Evolutionary conservation across 2,113 vertebrate genomes (phyloP), one percentile per base, ranked within the genome.

Genomic region (Barbus barbus): DNA sequence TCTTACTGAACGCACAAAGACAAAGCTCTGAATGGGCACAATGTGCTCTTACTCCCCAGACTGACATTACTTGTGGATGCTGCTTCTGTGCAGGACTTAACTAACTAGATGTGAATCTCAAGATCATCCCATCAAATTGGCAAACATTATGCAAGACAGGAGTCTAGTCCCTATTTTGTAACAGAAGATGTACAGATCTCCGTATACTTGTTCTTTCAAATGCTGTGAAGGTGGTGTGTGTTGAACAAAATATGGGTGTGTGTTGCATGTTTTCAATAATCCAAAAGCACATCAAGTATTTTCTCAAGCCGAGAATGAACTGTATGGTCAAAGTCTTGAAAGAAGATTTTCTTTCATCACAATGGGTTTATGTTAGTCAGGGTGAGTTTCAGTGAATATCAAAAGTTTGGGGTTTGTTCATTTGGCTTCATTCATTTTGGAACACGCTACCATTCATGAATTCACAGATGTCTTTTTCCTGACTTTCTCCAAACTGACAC

Each of bases 201-300:
- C 18, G 13, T 16, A 28, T 33, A 79, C 56, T 28, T 48, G 48
- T 77, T 75, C 51, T 78, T 41, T 41, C 44, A 82, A 82, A 82
- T 60, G 77, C 79, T 87, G 83, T 83, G 80, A 46, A 85, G 46
- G 56, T 46, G 44, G 24, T 38, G 53, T 41, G 81, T 61, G 44
- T 33, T 28, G 61, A 56, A 24, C 1, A 22, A 22, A 82, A 26
- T 38, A 33, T 24, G 33, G 48, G 33, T 36, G 61, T 36, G 61
- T 78, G 75, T 53, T 20, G 58, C 74, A 79, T 67, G 28, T 79
- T 81, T 60, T 28, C 33, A 84, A 77, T 58, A 13, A 71, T 53
- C 28, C 44, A 24, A 36, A 67, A 81, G 79, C 79, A 81, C 63
- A 81, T 76, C 20, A 84, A 44, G 44, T 38, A 74, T 76, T 71